Conservation (phyloP, 2,888 invertebrate species). For the Cistogaster globosa region DNA sequence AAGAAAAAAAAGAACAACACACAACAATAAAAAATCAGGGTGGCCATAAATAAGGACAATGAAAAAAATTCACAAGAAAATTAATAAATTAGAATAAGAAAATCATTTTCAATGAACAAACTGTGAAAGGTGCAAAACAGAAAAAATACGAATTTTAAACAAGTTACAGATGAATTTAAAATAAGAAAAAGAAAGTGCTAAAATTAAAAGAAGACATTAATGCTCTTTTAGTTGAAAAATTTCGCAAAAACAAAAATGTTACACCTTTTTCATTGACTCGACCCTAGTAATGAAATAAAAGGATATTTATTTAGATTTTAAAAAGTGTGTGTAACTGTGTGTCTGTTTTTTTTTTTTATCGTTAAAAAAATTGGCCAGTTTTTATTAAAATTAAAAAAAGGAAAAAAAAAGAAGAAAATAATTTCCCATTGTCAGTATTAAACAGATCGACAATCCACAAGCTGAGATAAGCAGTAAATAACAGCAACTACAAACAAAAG, state of each 20-base stretch:
- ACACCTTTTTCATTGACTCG: conserved; percentile 62
- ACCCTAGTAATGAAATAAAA: not conserved
- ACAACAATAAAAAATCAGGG: conserved; percentile 37
- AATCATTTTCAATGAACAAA: conserved; percentile 9
- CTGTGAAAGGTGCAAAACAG: conserved; percentile 63
- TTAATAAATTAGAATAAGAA: conserved; percentile 53
- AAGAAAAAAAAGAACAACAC: conserved; percentile 3
- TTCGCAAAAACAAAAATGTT: conserved; percentile 33
- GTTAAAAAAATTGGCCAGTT: conserved; percentile 69
- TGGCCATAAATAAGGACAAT: conserved; percentile 38
- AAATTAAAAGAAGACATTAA: conserved; percentile 24
- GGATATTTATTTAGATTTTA: conserved; percentile 41
- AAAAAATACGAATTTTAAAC: conserved; percentile 41
- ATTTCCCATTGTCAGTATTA: conserved; percentile 3
- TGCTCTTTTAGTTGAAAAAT: conserved; percentile 58
- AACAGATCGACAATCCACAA: conserved; percentile 75
- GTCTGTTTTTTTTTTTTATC: conserved; percentile 34
- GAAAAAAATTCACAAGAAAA: conserved; percentile 55
- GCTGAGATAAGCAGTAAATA: conserved; percentile 72
- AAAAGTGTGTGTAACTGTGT: conserved; percentile 30
- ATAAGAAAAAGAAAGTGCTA: conserved; percentile 48
- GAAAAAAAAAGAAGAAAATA: conserved; percentile 30
- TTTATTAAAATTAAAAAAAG: conserved; percentile 47
- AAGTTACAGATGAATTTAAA: conserved; percentile 41
- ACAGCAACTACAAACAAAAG: conserved; percentile 58